Evolutionary conservation across 92 coral and sea anemone genomes (phyloP).

Genomic region (Bergia puertoricense): DNA sequence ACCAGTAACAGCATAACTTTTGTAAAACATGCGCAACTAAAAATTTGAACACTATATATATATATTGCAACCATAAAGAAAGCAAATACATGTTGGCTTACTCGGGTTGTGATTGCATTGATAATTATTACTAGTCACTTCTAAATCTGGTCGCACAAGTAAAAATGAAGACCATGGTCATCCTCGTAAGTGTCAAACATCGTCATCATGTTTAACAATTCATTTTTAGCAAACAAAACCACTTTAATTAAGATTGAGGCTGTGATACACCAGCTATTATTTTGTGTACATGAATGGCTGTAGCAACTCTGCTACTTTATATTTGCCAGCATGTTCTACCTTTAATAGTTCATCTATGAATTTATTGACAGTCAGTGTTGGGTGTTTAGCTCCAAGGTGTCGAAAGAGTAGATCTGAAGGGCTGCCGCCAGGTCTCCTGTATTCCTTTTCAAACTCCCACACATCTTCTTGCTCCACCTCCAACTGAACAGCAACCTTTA

Average conservation of each 20-base stretch:
- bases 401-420: neutral
- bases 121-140: too few relatives aligned
- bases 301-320: neutral
- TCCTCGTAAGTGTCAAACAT: too few relatives aligned
- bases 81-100: too few relatives aligned
- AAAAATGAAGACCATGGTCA: too few relatives aligned
- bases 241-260: neutral
- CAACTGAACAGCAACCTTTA: conserved; percentile 23
- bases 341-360: conserved; percentile 16
- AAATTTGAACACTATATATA: too few relatives aligned
- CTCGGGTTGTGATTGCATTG: too few relatives aligned
- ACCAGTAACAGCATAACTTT: too few relatives aligned
- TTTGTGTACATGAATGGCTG: neutral
- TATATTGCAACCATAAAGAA: too few relatives aligned
- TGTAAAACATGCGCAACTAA: too few relatives aligned
- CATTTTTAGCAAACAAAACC: neutral
- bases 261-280: too few relatives aligned
- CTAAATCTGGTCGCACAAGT: too few relatives aligned
- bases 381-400: conserved; percentile 6
- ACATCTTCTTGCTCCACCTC: conserved; percentile 15
- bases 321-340: conserved; percentile 6
- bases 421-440: conserved; percentile 4
- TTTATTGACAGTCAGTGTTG: conserved; percentile 7
- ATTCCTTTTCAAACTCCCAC: conserved; percentile 33
- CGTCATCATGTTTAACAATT: too few relatives aligned